Evolutionary conservation across 1,140 invertebrate genomes (phyloP), one percentile per base, ranked within the genome.

Genomic region (Parapsyche elsis): DNA sequence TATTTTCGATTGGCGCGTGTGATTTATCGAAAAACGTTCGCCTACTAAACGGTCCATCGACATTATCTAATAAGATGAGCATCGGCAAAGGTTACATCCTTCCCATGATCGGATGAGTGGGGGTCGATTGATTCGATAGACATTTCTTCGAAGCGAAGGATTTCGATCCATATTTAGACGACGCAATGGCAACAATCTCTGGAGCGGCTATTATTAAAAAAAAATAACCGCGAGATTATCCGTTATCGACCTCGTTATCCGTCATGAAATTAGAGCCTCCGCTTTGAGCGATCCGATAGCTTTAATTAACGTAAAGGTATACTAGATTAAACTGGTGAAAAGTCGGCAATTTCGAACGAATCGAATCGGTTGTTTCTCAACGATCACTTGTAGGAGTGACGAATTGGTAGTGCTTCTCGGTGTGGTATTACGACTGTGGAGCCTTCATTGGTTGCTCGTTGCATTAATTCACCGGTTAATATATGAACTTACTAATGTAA

Each of bases 41-140:
- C 30, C 30, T 38, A 38, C 30, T 38, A 38, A 38, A 38, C 1
- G 7, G 30, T 38, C 30, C 7, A 38, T 38, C 30, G 57, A 16
- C 57, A 61, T 61, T 61, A 61, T 61, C 16, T 61, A 61, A 21
- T 21, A 19, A 61, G 57, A 61, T 61, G 57, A 61, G 57, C 57
- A 61, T 61, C 57, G 57, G 16, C 57, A 61, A 61, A 61, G 57
- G 57, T 61, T 61, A 61, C 57, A 61, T 61, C 16, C 57, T 61
- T 61, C 57, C 57, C 57, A 61, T 61, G 21, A 21, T 19, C 9
- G 30, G 57, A 9, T 61, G 5, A 19, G 16, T 7, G 9, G 7
- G n/a, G 57, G 16, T 57, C 53, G 53, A 57, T 14, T 12, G 30
- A 7, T 5, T 9, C 16, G 57, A 61, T 61, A 16, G 57, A 61